Percentiles rank a stretch among this genome's conserved stretches.
Conservation (phyloP, 2,888 invertebrate species). For the Sphecodes monilicornis region DNA sequence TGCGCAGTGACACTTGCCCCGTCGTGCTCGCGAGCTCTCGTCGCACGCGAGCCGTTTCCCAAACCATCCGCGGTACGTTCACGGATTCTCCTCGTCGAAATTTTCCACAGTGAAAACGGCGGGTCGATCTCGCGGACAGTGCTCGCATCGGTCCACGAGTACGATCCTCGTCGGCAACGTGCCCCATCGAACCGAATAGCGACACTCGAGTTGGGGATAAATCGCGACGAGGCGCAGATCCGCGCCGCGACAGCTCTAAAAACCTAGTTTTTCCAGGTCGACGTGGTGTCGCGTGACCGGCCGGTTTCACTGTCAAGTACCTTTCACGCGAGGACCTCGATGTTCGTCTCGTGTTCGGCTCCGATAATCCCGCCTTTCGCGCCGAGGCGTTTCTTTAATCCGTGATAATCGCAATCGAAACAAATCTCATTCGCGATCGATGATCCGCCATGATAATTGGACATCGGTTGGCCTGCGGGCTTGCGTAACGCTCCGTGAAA, state of each 20-base stretch:
- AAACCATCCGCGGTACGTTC: background rate
- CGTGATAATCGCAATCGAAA: slow-evolving; percentile 13
- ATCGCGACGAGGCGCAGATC: slow-evolving; percentile 28
- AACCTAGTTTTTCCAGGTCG: slow-evolving; percentile 63
- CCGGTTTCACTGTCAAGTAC: slow-evolving; percentile 60
- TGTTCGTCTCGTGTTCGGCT: slow-evolving; percentile 9
- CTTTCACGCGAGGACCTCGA: slow-evolving; percentile 51
- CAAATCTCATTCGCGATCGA: slow-evolving; percentile 14
- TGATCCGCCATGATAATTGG: background rate
- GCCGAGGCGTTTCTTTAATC: background rate
- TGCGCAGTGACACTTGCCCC: slow-evolving; percentile 56
- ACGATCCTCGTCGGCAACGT: background rate
- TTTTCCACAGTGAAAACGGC: background rate
- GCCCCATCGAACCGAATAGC: background rate
- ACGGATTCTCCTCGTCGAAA: background rate
- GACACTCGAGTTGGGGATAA: background rate
- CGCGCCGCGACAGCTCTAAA: slow-evolving; percentile 53
- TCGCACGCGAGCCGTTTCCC: background rate
- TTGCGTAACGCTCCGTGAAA: background rate
- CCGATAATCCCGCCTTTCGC: background rate
- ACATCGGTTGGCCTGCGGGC: background rate
- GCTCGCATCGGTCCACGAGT: background rate
- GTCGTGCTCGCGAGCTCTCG: background rate
- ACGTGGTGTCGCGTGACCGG: slow-evolving; percentile 50
- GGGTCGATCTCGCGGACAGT: background rate